Evolutionary conservation across 2,113 vertebrate genomes (phyloP).

Genomic region (Ciconia stormi): DNA sequence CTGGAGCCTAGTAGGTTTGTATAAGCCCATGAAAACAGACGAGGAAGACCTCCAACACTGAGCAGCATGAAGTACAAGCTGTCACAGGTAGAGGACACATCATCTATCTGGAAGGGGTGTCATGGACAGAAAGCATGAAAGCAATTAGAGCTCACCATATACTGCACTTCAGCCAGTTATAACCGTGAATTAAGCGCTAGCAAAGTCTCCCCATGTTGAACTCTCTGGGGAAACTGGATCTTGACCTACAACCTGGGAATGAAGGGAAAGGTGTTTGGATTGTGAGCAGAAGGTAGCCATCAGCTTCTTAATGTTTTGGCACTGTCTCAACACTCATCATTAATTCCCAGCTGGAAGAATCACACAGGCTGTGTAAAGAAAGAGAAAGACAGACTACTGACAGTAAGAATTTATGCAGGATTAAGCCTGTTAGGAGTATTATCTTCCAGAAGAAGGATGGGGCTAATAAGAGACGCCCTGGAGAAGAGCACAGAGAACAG

Average conservation of each 20-base stretch:
- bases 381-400: neutral
- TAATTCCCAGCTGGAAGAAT: neutral
- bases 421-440: neutral
- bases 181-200: neutral
- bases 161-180: neutral
- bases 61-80: neutral
- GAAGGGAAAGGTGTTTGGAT: neutral
- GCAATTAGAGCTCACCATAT: neutral
- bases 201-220: neutral
- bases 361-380: neutral
- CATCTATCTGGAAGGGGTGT: neutral
- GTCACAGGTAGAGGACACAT: neutral
- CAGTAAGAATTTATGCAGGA: neutral
- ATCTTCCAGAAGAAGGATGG: neutral
- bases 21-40: neutral
- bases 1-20: neutral
- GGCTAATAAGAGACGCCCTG: neutral
- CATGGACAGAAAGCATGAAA: neutral
- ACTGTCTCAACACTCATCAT: neutral
- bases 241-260: neutral
- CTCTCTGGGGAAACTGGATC: neutral
- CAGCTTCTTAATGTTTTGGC: rapidly evolving
- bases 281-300: neutral
- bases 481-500: neutral
- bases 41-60: neutral